Evolutionary conservation across 1,140 invertebrate species (phyloP).

Genomic region (Latrodectus geometricus): DNA sequence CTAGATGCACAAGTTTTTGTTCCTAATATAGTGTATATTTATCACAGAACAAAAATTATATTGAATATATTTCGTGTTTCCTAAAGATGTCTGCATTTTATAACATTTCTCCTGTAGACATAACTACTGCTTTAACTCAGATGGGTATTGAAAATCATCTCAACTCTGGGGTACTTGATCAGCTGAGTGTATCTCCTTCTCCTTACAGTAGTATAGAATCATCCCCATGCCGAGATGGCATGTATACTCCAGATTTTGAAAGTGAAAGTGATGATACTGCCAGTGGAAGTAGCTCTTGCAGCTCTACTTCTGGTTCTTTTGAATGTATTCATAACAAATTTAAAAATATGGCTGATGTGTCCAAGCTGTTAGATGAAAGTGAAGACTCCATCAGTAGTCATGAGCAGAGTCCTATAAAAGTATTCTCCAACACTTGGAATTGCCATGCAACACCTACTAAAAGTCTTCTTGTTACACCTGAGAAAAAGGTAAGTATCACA

Average conservation of each 20-base stretch:
- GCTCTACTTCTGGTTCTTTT: conserved; percentile 61
- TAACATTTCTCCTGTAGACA: conserved; percentile 15
- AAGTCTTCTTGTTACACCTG: conserved; percentile 72
- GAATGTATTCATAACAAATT: conserved; percentile 65
- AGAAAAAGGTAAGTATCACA: conserved; percentile 69
- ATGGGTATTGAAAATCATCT: not conserved
- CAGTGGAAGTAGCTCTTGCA: conserved; percentile 68
- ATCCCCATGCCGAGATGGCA: conserved; percentile 51
- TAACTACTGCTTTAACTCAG: conserved; percentile 25
- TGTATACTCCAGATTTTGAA: conserved; percentile 67
- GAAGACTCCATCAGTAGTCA: conserved; percentile 65
- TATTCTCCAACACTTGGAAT: conserved; percentile 75
- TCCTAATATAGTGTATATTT: too few relatives aligned
- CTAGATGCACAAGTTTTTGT: too few relatives aligned
- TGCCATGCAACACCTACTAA: conserved; percentile 72
- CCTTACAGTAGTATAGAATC: conserved; percentile 46
- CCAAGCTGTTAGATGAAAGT: conserved; percentile 64
- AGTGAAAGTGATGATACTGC: conserved; percentile 64
- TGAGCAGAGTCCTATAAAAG: conserved; percentile 68
- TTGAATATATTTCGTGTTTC: too few relatives aligned
- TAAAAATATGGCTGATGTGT: conserved; percentile 63
- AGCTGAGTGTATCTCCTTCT: conserved; percentile 25
- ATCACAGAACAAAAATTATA: too few relatives aligned
- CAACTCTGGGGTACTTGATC: conserved; percentile 5
- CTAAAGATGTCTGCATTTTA: not conserved